A percentile compares a stretch with the other conserved stretches of the same genome.
Evolutionary conservation across 2,113 vertebrate species (phyloP).

Genomic region (Cottus gobio): DNA sequence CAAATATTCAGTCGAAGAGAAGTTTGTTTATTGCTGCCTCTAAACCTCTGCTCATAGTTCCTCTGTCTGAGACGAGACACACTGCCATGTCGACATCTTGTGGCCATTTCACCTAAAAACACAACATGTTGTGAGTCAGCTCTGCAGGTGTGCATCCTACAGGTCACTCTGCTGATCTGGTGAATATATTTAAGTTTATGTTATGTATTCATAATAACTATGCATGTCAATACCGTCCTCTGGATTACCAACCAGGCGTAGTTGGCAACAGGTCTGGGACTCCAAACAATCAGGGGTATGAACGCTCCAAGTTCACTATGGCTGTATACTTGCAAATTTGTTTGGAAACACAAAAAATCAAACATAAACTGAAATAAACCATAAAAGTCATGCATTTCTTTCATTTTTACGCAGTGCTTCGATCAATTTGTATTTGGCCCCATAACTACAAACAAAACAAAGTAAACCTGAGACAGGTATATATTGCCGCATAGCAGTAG

Average conservation of each 20-base stretch:
- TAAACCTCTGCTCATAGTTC: not conserved
- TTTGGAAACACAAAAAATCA: not conserved
- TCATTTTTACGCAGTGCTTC: too few species aligned
- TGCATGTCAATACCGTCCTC: not conserved
- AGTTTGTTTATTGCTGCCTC: not conserved
- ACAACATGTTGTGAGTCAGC: not conserved
- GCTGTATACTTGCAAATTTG: not conserved
- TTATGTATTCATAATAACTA: not conserved
- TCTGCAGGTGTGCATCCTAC: not conserved
- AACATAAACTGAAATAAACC: not conserved
- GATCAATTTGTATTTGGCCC: not conserved
- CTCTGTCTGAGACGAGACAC: not conserved
- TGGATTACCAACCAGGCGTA: not conserved
- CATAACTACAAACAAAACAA: not conserved
- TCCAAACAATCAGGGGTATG: not conserved
- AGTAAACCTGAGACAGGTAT: not conserved
- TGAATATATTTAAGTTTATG: not conserved
- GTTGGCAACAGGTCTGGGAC: not conserved
- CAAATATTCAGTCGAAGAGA: not conserved
- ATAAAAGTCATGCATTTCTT: not conserved
- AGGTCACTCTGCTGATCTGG: not conserved
- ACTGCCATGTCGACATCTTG: conserved; percentile 32
- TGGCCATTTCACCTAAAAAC: conserved; percentile 18
- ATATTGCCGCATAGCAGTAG: not conserved
- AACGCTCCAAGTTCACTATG: not conserved